Base-by-base conservation (phyloP, 2,888 invertebrate species). In the Sesia apiformis region DNA sequence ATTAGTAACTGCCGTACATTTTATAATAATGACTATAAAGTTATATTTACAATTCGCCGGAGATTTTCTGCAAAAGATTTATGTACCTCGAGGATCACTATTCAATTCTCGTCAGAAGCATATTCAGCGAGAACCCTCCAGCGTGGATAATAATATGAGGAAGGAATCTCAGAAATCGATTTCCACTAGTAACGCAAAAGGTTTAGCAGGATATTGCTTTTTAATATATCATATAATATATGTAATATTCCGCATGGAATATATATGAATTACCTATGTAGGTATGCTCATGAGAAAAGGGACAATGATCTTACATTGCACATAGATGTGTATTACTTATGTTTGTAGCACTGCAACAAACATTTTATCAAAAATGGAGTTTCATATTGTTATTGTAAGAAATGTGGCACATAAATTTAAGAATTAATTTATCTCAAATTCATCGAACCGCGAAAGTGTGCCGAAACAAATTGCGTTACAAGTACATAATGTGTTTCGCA, bases 391-490 rank as follows among this genome's bases (percentile, higher is more conserved):
- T 23, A 23, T 23, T 23, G 23, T 23, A 23, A 23, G 23, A 23
- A 23, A 1, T 23, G 23, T 23, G 23, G 23, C 23, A 23, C 23
- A 23, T 23, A 23, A 46, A 46, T 46, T n/a, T 46, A 46, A 8
- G 46, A 43, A 56, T 38, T 50, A 38, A 50, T 50, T 50, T 38
- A 23, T 5, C 50, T 7, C 55, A 52, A 46, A 60, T 57, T 56
- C 64, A 60, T 61, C 63, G 66, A 67, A 61, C 61, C 61, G 63
- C 57, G 63, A 62, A 65, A 64, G 67, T 69, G 69, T 70, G 67
- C 72, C 72, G 67, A 67, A 73, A 70, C 68, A 74, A 75, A 78
- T 76, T 74, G 67, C 69, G 63, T 72, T 74, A 72, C 74, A 70
- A 73, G 70, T 69, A 74, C 63, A 66, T 72, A 74, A 78, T 71